A percentile compares a stretch with the other conserved stretches of the same genome.
Conservation (phyloP, 2,113 vertebrate species). For the Platichthys stellatus region DNA sequence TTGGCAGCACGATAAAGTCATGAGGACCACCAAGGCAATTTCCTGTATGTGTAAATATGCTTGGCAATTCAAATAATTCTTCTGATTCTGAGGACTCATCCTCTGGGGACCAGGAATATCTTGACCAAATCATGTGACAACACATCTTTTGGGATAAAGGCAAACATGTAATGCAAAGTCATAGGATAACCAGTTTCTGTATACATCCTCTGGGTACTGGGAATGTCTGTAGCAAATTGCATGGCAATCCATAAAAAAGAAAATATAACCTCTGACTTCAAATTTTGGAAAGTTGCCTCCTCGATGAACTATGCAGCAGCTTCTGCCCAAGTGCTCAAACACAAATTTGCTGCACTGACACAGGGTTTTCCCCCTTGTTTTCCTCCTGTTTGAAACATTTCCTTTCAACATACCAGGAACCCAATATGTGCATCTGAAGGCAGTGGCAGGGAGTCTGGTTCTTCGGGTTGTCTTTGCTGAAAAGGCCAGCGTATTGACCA, state of each 20-base stretch:
- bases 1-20: no score
- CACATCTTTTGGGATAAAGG: no score
- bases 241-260: no score
- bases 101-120: no score
- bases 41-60: no score
- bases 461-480: conserved; percentile 9
- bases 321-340: not conserved
- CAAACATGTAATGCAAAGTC: no score
- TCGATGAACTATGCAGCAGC: not conserved
- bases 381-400: not conserved
- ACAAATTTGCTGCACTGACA: not conserved
- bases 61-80: no score
- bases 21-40: no score
- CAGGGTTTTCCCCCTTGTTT: not conserved
- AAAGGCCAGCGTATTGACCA: conserved; percentile 42
- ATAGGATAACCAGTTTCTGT: not conserved
- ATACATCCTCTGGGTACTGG: not conserved
- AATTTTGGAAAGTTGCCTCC: not conserved
- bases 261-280: no score
- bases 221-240: no score
- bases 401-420: not conserved
- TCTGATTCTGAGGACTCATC: no score
- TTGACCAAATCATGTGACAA: no score
- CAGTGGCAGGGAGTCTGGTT: not conserved
- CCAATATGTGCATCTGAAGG: conserved; percentile 17